Evolutionary conservation across 2,797 vertebrate genomes (phyloP), one percentile per base, ranked within the genome.

Genomic region (Champsocephalus esox): DNA sequence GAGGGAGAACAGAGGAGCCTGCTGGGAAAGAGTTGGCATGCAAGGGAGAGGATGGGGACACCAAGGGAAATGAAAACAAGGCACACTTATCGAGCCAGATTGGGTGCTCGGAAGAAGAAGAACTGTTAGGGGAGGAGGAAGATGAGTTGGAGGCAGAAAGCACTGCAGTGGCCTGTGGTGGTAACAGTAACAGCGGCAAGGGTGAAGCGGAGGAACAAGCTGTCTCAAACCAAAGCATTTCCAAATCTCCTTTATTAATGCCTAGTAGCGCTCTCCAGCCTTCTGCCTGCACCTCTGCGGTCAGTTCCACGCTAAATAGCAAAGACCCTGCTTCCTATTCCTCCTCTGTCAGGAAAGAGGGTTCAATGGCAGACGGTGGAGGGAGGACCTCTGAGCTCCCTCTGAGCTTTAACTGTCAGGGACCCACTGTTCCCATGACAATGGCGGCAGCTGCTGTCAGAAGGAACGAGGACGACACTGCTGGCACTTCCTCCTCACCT

Each of bases 171-270:
- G 83, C 91, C 92, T 95, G 95, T 94, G 94, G 93, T 88, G 92
- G 92, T 90, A 96, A 95, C 93, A 96, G 96, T 94, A 93, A 96
- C 92, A 94, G 96, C 83, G 90, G 92, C 57, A 83, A 90, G 82
- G 90, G 88, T 91, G 95, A 95, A 93, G 96, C 93, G 88, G 97
- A 96, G 94, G 97, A 97, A 96, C 95, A 95, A 95, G 96, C 97
- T 97, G 96, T 99, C 96, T 98, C 97, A 98, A 99, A 99, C 98
- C 98, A 99, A 99, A 99, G 98, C 97, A 98, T 99, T 98, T 99
- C 97, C 97, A 98, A 98, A 97, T 98, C 97, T 98, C 97, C 97
- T 97, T 98, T 99, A 96, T 94, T 94, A 97, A 98, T 99, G 97
- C 98, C 98, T 98, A 97, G 96, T 99, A 97, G 96, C 91, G 93